These are phyloP conservation scores for Callospermophilus lateralis DNA, from an alignment of 2,113 vertebrate species.

Conservation along the genomic window DNA sequence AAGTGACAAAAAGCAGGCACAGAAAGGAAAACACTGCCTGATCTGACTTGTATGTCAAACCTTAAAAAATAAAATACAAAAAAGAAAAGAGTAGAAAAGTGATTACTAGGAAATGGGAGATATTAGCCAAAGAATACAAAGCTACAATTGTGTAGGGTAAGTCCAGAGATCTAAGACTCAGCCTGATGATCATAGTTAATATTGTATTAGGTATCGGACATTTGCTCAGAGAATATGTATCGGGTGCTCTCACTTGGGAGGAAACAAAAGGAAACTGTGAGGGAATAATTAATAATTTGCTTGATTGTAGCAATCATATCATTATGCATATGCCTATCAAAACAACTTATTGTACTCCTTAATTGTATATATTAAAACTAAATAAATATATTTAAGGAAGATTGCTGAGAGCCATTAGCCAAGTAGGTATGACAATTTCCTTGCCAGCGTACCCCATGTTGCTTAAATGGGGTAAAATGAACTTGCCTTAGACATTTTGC, in stretches of 20 bases:
- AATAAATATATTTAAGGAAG: background rate
- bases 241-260: background rate
- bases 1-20: background rate
- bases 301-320: background rate
- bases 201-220: background rate
- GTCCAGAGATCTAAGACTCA: background rate
- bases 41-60: background rate
- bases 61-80: background rate
- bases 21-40: background rate
- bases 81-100: background rate
- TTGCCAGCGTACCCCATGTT: no score
- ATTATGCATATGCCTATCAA: background rate
- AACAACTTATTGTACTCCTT: background rate
- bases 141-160: background rate
- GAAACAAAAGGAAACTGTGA: background rate
- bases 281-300: background rate
- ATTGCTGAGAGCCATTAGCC: no score
- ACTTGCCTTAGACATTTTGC: no score
- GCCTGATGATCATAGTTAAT: background rate
- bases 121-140: background rate
- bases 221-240: background rate
- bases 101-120: background rate
- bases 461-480: no score
- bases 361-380: background rate
- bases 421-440: no score